Conservation (phyloP, 2,113 vertebrate species). For the Myrmecophaga tridactyla region DNA sequence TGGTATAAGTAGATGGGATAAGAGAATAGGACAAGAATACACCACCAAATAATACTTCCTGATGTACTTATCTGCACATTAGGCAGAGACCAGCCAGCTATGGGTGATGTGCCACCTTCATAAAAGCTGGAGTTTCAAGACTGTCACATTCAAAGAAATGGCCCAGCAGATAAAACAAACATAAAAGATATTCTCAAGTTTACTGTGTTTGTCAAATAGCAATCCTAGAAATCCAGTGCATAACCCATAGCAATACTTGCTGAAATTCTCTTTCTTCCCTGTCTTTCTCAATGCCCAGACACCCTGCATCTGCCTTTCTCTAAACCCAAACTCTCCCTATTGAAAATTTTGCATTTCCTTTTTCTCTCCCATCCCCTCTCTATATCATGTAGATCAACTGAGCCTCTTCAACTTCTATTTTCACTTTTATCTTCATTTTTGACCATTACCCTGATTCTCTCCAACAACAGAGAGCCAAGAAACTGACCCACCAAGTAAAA, state of each 20-base stretch:
- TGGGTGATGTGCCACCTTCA: background rate
- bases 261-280: background rate
- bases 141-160: background rate
- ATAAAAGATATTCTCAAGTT: background rate
- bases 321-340: background rate
- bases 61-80: background rate
- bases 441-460: background rate
- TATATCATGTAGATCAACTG: background rate
- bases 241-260: background rate
- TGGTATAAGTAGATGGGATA: background rate
- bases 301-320: background rate
- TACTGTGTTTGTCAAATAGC: background rate
- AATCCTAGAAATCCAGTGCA: background rate
- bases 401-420: background rate
- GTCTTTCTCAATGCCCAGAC: background rate
- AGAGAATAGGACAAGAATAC: background rate
- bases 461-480: background rate
- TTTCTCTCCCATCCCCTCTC: background rate
- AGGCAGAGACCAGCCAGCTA: background rate
- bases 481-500: background rate
- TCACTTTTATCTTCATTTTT: background rate
- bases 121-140: background rate
- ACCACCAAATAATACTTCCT: accelerated
- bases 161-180: background rate
- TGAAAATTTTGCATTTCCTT: background rate